phyloP scores from a whole-genome alignment of 35 echinoderm and acorn worm species.

The Apostichopus parvimensis region DNA sequence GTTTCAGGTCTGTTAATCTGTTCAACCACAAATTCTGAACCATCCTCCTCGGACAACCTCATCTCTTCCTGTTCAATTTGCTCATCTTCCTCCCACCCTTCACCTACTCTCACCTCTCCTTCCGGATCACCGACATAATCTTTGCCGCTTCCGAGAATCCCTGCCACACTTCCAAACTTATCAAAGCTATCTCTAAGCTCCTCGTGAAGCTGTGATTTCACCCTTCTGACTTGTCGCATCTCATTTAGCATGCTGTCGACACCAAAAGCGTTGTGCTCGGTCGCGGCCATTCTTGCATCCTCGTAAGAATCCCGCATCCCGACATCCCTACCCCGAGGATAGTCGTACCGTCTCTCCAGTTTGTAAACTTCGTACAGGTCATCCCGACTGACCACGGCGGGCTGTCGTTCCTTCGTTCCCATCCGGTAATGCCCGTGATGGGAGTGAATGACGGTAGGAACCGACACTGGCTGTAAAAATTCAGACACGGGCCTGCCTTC shows the following conservation, averaged over 20 bases:
- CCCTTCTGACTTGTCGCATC: slow-evolving; percentile 59
- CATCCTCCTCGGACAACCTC: neutral
- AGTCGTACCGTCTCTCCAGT: slow-evolving; percentile 24
- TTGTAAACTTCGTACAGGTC: slow-evolving; percentile 44
- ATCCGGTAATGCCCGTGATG: slow-evolving; percentile 9
- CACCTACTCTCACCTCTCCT: neutral
- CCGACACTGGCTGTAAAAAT: neutral
- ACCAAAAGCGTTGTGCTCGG: slow-evolving; percentile 60
- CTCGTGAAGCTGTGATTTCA: slow-evolving; percentile 61
- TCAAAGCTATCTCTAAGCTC: slow-evolving; percentile 64
- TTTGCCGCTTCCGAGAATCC: neutral
- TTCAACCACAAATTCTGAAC: neutral
- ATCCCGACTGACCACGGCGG: neutral
- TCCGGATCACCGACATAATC: neutral
- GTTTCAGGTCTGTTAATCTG: neutral
- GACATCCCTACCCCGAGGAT: slow-evolving; percentile 18
- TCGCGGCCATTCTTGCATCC: slow-evolving; percentile 51
- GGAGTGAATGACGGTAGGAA: slow-evolving; percentile 1
- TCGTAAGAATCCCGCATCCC: neutral
- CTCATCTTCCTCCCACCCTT: neutral
- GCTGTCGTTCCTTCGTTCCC: slow-evolving; percentile 19
- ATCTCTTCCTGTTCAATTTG: neutral
- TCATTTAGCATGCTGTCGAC: slow-evolving; percentile 72
- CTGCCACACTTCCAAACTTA: slow-evolving; percentile 4
- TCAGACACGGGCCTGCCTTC: neutral